These are phyloP conservation scores for Bubalus kerabau DNA, from an alignment of 2,113 vertebrate species.

Conservation along the genomic window DNA sequence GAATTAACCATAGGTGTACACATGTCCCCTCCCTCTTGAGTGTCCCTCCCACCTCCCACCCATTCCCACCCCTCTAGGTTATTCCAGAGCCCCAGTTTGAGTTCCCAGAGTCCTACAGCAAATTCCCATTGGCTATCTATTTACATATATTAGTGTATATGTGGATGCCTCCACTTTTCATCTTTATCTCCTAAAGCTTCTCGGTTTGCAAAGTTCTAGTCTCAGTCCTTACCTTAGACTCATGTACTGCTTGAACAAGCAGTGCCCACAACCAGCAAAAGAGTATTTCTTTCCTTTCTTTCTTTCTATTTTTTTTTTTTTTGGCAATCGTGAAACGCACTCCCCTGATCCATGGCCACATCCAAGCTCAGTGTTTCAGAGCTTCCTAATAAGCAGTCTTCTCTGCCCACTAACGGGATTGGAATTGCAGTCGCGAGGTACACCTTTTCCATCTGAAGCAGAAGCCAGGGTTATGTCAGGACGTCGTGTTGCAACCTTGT, in stretches of 20 bases:
- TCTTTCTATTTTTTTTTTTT: not conserved
- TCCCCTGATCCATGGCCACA: not conserved
- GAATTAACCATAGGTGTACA: not conserved
- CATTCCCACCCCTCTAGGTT: not conserved
- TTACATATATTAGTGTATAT: not conserved
- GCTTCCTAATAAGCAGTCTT: not conserved
- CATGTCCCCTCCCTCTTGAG: not conserved
- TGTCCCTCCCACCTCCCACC: not conserved
- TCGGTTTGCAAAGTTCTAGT: not conserved
- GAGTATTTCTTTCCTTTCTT: not conserved
- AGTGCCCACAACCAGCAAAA: not conserved
- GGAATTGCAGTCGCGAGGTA: not conserved
- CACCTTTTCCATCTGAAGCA: conserved; percentile 34
- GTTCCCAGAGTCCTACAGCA: not conserved
- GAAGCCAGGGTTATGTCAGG: conserved; percentile 53
- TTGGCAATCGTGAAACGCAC: not conserved
- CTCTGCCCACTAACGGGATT: not conserved
- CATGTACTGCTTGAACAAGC: not conserved
- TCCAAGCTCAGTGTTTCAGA: not conserved
- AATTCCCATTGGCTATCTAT: not conserved
- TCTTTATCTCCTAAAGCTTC: not conserved
- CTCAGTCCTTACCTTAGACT: not conserved
- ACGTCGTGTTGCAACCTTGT: conserved; percentile 70
- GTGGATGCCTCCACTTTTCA: not conserved
- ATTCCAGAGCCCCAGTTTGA: not conserved